Evolutionary conservation across 2,797 vertebrate genomes (phyloP), one percentile per base, ranked within the genome.

Genomic region (Pseudomugil tenellus): DNA sequence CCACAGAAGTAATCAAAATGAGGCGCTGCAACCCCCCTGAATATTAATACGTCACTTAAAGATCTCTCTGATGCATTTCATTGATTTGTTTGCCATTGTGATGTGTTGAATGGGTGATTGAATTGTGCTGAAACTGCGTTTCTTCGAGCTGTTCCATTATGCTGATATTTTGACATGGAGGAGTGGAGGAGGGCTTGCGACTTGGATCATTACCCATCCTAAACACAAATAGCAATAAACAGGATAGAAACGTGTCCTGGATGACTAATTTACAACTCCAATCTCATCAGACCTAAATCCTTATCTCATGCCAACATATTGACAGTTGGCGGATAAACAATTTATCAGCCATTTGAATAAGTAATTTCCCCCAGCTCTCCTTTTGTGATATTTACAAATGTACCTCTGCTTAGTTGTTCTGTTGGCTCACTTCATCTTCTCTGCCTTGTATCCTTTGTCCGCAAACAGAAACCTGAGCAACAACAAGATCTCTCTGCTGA

Each of bases 401-500:
- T 41, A 3, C 52, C 48, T 57, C 41, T 57, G 17, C 39, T 57
- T 14, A 2, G 29, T 53, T 12, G 3, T 52, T 81, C 56, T 63
- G 53, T 60, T 66, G 57, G 28, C 58, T 87, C 60, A 86, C 56
- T 57, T 78, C n/a, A 11, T 80, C 64, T 72, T 54, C 54, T 68
- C 49, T 46, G 46, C 49, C 32, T 72, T 77, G 7, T 77, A 17
- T 83, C 39, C 74, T 82, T 68, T 68, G 12, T 54, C 67, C 63
- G 56, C 49, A 9, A 88, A 85, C 91, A 96, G 96, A 89, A 95
- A 95, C 89, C 94, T 96, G 89, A 95, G 94, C 67, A 95, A 95
- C 89, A 96, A 95, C 92, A 95, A 95, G 94, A 96, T 96, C 87
- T 93, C 94, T 14, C 64, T 92, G 77, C 61, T 96, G 86, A 95